Conservation (phyloP, 2,888 invertebrate species). For the Eristalis pertinax region DNA sequence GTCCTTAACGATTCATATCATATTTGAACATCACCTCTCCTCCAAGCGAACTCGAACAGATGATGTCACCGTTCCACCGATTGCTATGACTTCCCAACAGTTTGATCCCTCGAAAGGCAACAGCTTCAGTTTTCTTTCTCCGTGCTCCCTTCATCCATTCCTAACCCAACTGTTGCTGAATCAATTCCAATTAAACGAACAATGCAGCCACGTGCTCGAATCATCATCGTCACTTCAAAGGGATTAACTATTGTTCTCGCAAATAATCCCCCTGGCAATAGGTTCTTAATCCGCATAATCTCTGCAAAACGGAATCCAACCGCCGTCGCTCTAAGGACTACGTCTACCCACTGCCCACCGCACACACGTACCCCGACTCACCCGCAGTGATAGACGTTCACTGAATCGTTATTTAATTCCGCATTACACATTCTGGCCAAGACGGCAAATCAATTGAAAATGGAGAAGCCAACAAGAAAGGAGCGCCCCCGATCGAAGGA, state of each 20-base stretch:
- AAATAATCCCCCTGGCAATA: background rate
- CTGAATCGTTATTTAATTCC: constrained; percentile 30
- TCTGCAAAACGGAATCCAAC: background rate
- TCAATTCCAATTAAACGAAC: background rate
- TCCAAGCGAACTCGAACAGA: background rate
- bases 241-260: background rate
- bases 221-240: background rate
- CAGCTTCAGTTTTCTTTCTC: background rate
- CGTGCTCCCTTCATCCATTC: background rate
- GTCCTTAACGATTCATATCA: background rate
- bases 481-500: background rate
- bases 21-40: background rate
- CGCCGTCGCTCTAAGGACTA: background rate
- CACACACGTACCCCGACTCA: background rate
- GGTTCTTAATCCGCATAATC: background rate
- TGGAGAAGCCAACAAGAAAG: background rate
- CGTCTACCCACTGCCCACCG: background rate
- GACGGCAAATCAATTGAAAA: constrained; percentile 11
- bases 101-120: background rate
- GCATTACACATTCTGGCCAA: background rate
- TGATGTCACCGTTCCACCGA: background rate
- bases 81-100: background rate
- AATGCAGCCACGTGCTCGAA: background rate
- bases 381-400: background rate
- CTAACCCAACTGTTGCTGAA: background rate